Evolutionary conservation across 2,888 invertebrate genomes (phyloP).

Genomic region (Dione vanillae): DNA sequence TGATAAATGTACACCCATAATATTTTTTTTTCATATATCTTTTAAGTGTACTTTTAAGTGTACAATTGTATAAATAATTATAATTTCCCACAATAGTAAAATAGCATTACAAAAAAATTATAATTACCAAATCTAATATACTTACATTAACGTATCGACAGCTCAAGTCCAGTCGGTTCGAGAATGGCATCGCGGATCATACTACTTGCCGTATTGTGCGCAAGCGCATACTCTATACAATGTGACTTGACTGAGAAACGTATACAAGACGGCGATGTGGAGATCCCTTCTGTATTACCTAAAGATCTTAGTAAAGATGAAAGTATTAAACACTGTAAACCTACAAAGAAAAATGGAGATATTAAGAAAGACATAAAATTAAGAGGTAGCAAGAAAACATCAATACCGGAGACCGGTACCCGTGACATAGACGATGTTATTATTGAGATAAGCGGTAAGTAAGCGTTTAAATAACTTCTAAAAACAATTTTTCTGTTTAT

Average conservation of each 20-base stretch:
- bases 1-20: no score
- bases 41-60: no score
- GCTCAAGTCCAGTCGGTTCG: constrained; percentile 39
- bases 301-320: background rate
- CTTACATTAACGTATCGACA: background rate
- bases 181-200: constrained; percentile 47
- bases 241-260: constrained; percentile 16
- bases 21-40: no score
- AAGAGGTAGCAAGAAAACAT: background rate
- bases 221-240: constrained; percentile 23
- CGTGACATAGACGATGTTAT: background rate
- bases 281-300: background rate
- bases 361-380: background rate
- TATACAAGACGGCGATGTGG: background rate
- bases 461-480: no score
- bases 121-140: no score
- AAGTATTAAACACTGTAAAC: background rate
- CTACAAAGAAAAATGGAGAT: background rate
- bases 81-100: no score
- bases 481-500: no score
- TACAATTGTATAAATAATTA: no score
- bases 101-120: no score
- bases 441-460: constrained; percentile 25
- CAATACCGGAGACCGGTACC: background rate
- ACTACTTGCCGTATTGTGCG: constrained; percentile 32